A percentile compares a stretch with the other conserved stretches of the same genome.
phyloP scores from a whole-genome alignment of 2,797 vertebrate genomes.

The Gallinago stenura region DNA sequence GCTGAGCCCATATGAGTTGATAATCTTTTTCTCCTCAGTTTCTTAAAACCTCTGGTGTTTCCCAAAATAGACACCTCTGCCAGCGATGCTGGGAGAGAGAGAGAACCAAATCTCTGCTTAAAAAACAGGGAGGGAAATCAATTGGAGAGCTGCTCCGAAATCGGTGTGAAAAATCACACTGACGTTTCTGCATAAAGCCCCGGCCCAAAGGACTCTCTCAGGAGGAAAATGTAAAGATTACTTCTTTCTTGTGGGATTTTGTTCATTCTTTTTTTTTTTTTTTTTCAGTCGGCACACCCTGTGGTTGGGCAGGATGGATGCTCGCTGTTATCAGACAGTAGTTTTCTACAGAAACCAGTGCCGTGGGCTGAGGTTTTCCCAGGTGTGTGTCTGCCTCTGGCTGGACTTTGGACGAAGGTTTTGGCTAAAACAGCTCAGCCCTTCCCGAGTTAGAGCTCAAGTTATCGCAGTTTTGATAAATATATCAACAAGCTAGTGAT shows the following conservation, averaged over 20 bases:
- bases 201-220: not conserved
- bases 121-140: not conserved
- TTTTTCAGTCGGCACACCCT: accelerated
- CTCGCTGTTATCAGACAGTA: not conserved
- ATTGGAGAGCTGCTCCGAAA: not conserved
- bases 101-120: not conserved
- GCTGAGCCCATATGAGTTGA: not conserved
- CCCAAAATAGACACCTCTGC: conserved; percentile 8
- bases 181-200: not conserved
- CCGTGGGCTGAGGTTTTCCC: not conserved
- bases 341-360: not conserved
- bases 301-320: not conserved
- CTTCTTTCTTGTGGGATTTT: not conserved
- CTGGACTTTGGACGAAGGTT: not conserved
- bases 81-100: not conserved
- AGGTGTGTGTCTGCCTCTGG: not conserved
- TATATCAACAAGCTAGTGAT: not conserved
- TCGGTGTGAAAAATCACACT: not conserved
- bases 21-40: conserved; percentile 27
- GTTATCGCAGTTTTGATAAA: not conserved
- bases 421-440: not conserved
- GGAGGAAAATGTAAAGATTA: not conserved
- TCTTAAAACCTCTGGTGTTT: conserved; percentile 25
- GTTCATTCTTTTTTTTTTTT: too few relatives aligned
- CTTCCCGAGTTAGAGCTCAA: not conserved